Evolutionary conservation across 2,888 invertebrate species (phyloP).

Genomic region (Pogonocherus hispidulus): DNA sequence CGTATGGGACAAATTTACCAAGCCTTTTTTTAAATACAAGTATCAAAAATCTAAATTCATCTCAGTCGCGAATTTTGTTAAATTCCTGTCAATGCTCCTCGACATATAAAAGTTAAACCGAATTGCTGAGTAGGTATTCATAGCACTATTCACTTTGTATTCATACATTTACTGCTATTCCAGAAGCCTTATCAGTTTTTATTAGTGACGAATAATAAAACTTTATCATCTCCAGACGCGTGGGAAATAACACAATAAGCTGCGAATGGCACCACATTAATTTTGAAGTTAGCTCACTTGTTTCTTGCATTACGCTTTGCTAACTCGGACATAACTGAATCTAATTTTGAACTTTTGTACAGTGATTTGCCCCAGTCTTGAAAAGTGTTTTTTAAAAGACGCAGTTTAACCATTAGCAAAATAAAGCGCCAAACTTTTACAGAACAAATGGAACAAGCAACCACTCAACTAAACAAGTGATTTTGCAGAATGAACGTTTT

Average conservation of each 20-base stretch:
- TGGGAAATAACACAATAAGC: conserved; percentile 1
- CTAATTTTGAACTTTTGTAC: conserved; percentile 35
- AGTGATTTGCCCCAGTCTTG: conserved; percentile 27
- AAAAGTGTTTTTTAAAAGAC: conserved; percentile 24
- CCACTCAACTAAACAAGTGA: conserved; percentile 44
- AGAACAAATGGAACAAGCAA: conserved; percentile 43
- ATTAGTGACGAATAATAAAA: conserved; percentile 4
- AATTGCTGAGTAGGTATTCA: no score
- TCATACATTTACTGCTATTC: not conserved
- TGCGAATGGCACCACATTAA: conserved; percentile 7
- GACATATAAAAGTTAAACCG: no score
- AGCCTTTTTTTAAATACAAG: no score
- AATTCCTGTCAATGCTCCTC: no score
- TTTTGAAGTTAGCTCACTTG: conserved; percentile 19
- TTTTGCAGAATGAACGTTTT: conserved; percentile 42
- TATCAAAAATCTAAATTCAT: no score
- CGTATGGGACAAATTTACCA: no score
- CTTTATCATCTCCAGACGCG: not conserved
- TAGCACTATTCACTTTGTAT: no score
- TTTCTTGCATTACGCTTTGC: conserved; percentile 23
- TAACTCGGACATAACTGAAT: conserved; percentile 35
- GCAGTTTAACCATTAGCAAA: conserved; percentile 46
- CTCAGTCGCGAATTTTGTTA: no score
- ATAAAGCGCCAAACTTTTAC: conserved; percentile 48
- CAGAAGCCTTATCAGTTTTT: no score